These are phyloP conservation scores for Emys orbicularis DNA, from an alignment of 2,797 vertebrate species.

Conservation along the genomic window DNA sequence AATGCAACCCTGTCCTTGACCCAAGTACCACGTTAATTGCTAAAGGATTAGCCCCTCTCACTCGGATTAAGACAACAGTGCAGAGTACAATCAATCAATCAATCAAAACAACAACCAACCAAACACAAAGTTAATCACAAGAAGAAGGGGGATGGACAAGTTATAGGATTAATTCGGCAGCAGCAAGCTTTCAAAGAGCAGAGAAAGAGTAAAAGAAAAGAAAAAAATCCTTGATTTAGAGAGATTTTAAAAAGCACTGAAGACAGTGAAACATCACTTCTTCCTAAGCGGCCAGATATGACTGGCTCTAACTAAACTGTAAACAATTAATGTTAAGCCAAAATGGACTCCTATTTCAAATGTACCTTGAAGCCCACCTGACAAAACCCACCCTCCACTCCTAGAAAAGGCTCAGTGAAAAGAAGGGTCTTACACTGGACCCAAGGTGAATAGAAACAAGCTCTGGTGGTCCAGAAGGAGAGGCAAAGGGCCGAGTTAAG, in stretches of 20 bases:
- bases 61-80: neutral
- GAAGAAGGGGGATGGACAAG: neutral
- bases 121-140: neutral
- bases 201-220: neutral
- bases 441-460: neutral
- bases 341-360: neutral
- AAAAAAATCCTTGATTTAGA: neutral
- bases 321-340: neutral
- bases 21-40: neutral
- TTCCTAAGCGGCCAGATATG: neutral
- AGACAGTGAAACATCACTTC: fast-evolving
- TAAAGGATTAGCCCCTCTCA: neutral
- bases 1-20: neutral
- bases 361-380: neutral
- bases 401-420: neutral
- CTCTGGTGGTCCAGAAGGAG: neutral
- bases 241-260: neutral
- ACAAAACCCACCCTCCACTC: neutral
- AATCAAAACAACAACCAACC: neutral
- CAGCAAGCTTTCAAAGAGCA: neutral
- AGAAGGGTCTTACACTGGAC: neutral
- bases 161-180: neutral
- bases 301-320: neutral
- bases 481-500: neutral
- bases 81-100: neutral